A percentile compares a stretch with the other conserved stretches of the same genome.
Conservation (phyloP, 2,113 vertebrate species). For the Galbula dea region DNA sequence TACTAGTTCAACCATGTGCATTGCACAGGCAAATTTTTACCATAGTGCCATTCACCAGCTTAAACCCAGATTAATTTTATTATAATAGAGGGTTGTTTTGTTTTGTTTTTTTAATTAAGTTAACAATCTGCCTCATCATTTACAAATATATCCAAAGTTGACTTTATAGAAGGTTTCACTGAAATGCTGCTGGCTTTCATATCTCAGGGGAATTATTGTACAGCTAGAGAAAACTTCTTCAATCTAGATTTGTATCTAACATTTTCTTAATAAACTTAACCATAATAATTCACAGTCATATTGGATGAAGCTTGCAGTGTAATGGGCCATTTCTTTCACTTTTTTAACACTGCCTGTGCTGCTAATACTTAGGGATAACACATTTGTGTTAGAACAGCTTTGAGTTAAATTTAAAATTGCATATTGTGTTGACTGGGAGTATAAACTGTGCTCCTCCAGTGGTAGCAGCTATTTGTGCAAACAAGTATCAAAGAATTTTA, state of each 20-base stretch:
- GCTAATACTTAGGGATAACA: background rate
- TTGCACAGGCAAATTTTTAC: background rate
- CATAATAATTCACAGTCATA: background rate
- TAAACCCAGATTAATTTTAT: background rate
- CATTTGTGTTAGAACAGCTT: background rate
- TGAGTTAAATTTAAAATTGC: background rate
- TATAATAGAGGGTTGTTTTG: background rate
- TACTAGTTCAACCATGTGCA: background rate
- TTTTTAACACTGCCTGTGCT: background rate
- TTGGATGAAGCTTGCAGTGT: background rate
- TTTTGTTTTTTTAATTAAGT: background rate
- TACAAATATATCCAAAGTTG: background rate
- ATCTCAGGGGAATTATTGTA: background rate
- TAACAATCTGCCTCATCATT: background rate
- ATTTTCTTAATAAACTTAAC: background rate
- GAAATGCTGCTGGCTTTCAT: background rate
- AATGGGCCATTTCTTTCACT: background rate
- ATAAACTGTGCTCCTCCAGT: background rate
- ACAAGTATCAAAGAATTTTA: background rate
- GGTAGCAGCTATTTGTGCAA: background rate
- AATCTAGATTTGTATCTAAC: background rate
- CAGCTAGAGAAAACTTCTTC: background rate
- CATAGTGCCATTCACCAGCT: background rate
- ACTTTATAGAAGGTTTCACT: background rate
- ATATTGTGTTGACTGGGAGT: background rate